Percentiles rank a stretch among this genome's conserved stretches.
phyloP scores from a whole-genome alignment of 1,140 invertebrate genomes.

The Neodiprion lecontei region DNA sequence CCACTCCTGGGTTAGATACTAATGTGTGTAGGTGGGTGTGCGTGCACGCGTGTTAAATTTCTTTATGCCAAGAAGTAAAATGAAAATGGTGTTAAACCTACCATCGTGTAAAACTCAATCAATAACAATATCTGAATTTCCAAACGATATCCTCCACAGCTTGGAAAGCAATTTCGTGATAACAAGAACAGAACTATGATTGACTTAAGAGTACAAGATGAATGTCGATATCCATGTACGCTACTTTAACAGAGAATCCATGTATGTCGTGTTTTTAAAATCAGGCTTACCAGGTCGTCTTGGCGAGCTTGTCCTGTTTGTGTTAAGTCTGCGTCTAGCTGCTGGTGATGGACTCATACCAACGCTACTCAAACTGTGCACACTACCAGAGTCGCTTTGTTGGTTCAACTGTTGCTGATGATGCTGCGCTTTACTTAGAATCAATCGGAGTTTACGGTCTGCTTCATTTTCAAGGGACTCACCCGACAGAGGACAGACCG shows the following conservation, averaged over 20 bases:
- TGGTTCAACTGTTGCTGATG: slow-evolving; percentile 84
- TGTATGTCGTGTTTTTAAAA: slow-evolving; percentile 58
- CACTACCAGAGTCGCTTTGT: slow-evolving; percentile 61
- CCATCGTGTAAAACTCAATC: neutral
- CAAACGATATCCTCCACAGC: slow-evolving; percentile 3
- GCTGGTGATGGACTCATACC: slow-evolving; percentile 57
- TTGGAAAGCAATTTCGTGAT: neutral
- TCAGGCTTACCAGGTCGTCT: slow-evolving; percentile 67
- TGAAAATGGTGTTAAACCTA: neutral
- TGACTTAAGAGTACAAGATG: neutral
- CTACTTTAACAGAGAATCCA: slow-evolving; percentile 45
- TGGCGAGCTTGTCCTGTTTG: slow-evolving; percentile 63
- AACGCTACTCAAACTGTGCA: slow-evolving; percentile 57
- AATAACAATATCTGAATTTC: neutral
- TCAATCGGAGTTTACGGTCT: slow-evolving; percentile 83
- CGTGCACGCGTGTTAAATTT: neutral
- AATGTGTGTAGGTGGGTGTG: neutral
- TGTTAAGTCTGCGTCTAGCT: slow-evolving; percentile 51
- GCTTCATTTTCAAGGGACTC: slow-evolving; percentile 82
- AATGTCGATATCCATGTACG: neutral
- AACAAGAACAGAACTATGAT: neutral
- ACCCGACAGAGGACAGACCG: slow-evolving; percentile 77
- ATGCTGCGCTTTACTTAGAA: slow-evolving; percentile 88
- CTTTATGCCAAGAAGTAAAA: neutral
- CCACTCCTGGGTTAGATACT: neutral